A percentile compares a stretch with the other conserved stretches of the same genome.
Conservation (phyloP, 2,113 vertebrate species). For the Trematomus loennbergii region DNA sequence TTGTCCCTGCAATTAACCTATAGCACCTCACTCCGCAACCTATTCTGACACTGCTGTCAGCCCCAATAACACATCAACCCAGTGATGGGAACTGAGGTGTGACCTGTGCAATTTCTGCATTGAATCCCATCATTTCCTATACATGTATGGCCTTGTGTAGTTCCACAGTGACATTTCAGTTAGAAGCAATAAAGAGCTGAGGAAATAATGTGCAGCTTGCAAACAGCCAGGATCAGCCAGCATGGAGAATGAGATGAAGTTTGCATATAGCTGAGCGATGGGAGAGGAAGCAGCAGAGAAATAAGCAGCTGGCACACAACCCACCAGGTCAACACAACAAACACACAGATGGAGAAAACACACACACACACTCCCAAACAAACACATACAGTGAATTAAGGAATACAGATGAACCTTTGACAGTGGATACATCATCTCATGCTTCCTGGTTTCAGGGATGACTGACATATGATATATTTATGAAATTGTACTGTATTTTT, state of each 20-base stretch:
- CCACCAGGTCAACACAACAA: constrained; percentile 47
- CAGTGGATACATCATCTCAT: constrained; percentile 8
- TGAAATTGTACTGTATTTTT: too few relatives aligned
- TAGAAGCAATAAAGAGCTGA: constrained; percentile 5
- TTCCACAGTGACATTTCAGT: background rate
- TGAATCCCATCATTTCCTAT: background rate
- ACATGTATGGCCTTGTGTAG: background rate
- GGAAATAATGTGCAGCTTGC: constrained; percentile 14
- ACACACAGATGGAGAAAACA: constrained; percentile 4
- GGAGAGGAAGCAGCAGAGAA: constrained; percentile 12
- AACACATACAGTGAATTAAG: constrained; percentile 25
- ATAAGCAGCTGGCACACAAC: constrained; percentile 32
- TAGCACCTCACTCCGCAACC: background rate
- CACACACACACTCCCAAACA: constrained; percentile 1
- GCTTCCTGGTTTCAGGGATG: constrained; percentile 22
- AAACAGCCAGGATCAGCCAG: constrained; percentile 1
- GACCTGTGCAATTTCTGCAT: background rate
- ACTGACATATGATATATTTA: constrained; percentile 8
- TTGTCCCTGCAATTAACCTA: background rate
- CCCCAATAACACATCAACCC: background rate
- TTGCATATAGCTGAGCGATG: constrained; percentile 17
- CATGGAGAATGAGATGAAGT: constrained; percentile 18
- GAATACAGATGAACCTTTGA: constrained; percentile 28
- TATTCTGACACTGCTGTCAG: too few relatives aligned
- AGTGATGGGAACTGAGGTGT: background rate